phyloP scores from a whole-genome alignment of 2,797 vertebrate genomes.

The Apogon hyalosoma region DNA sequence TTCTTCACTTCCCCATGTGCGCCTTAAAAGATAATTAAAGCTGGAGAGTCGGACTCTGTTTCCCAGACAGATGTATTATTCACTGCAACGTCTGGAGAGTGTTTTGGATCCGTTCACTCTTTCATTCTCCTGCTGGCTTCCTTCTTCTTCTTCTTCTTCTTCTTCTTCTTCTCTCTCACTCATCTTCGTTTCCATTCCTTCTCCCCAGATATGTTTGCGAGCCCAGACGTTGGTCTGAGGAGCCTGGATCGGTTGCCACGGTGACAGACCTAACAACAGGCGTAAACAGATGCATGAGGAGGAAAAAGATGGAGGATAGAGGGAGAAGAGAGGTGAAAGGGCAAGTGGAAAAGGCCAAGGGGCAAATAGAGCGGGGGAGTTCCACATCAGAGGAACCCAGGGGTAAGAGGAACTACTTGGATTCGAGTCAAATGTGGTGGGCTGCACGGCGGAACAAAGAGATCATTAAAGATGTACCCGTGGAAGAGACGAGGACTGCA shows the following conservation, averaged over 20 bases:
- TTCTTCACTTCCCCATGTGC: constrained; percentile 38
- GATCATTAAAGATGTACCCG: constrained; percentile 18
- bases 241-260: constrained; percentile 53
- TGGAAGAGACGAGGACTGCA: not conserved
- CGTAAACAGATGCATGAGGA: constrained; percentile 59
- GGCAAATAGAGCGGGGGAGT: constrained; percentile 8
- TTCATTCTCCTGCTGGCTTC: constrained; percentile 13
- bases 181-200: constrained; percentile 60
- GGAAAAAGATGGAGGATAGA: constrained; percentile 30
- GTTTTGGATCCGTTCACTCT: constrained; percentile 50
- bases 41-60: constrained; percentile 39
- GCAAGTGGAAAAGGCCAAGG: constrained; percentile 20
- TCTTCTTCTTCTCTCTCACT: constrained; percentile 16
- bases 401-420: constrained; percentile 12
- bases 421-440: constrained; percentile 25
- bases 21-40: constrained; percentile 67
- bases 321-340: constrained; percentile 42
- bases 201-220: constrained; percentile 49
- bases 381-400: constrained; percentile 3
- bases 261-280: constrained; percentile 59
- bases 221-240: constrained; percentile 52
- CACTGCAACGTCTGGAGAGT: constrained; percentile 55
- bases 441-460: constrained; percentile 19
- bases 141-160: not conserved
- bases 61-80: constrained; percentile 61